Evolutionary conservation across 2,113 vertebrate species (phyloP).

Genomic region (Clarias macrocephalus): DNA sequence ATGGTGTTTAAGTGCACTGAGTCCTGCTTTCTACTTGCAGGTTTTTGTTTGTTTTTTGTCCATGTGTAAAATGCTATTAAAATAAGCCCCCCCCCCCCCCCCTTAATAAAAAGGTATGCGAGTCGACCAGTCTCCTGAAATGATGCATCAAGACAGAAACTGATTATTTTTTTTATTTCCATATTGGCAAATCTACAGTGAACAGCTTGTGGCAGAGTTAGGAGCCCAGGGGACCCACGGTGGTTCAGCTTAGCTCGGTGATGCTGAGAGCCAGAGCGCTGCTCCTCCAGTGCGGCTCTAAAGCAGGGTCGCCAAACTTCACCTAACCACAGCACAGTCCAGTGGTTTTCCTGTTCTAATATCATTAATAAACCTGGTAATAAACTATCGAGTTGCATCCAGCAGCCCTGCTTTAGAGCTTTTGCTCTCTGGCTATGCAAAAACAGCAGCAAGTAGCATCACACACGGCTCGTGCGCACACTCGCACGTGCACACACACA

Average conservation of each 20-base stretch:
- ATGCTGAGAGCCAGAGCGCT: slow-evolving; percentile 43
- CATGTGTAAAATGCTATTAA: background rate
- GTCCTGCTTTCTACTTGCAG: too few relatives aligned
- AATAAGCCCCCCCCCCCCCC: background rate
- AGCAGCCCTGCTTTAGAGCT: slow-evolving; percentile 28
- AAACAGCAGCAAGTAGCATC: slow-evolving; percentile 55
- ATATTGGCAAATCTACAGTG: slow-evolving; percentile 98
- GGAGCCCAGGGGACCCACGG: slow-evolving; percentile 63
- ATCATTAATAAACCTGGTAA: background rate
- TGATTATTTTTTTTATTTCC: slow-evolving; percentile 73
- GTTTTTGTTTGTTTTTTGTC: too few relatives aligned
- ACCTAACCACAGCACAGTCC: background rate
- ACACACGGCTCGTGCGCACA: slow-evolving; percentile 14
- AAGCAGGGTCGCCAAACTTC: background rate
- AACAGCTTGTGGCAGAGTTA: slow-evolving; percentile 91
- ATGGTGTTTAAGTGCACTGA: too few relatives aligned
- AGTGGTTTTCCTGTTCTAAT: background rate
- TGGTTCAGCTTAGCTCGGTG: slow-evolving; percentile 55
- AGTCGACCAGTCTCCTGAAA: slow-evolving; percentile 56
- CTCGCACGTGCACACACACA: slow-evolving; percentile 8
- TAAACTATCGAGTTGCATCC: background rate
- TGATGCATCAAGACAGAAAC: slow-evolving; percentile 65
- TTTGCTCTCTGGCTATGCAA: slow-evolving; percentile 59
- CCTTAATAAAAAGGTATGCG: slow-evolving; percentile 55
- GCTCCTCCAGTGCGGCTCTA: slow-evolving; percentile 44